Evolutionary conservation across 2,113 vertebrate species (phyloP).

Genomic region (Pungitius pungitius): DNA sequence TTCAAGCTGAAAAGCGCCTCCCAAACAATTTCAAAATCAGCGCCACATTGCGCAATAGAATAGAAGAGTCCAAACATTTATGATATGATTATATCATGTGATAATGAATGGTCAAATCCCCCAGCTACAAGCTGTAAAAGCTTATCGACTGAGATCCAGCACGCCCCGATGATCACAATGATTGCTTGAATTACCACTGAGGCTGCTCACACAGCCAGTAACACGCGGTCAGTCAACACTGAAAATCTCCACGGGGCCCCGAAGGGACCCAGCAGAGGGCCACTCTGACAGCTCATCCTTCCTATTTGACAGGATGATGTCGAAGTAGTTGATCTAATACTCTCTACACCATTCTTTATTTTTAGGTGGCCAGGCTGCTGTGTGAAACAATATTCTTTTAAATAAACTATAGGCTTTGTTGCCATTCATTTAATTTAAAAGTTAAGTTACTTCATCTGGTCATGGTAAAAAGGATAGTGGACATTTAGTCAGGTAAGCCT

Average conservation of each 20-base stretch:
- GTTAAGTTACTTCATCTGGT: background rate
- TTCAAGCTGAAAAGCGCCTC: too few species aligned
- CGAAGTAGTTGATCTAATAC: slow-evolving; percentile 48
- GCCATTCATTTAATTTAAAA: too few species aligned
- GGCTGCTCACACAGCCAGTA: slow-evolving; percentile 11
- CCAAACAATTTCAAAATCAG: too few species aligned
- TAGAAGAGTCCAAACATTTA: background rate
- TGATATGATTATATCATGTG: background rate
- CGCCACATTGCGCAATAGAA: too few species aligned
- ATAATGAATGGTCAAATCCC: background rate
- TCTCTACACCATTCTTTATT: slow-evolving; percentile 51
- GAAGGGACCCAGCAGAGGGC: background rate
- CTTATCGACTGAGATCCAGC: background rate
- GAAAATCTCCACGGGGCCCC: background rate
- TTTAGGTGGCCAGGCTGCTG: slow-evolving; percentile 45
- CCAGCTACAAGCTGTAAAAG: background rate
- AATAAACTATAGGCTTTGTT: too few species aligned
- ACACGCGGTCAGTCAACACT: background rate
- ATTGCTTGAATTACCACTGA: background rate
- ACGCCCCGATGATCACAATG: background rate
- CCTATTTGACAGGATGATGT: slow-evolving; percentile 4
- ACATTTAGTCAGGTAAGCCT: background rate
- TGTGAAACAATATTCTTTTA: slow-evolving; percentile 55
- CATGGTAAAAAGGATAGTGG: background rate
- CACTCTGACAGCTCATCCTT: slow-evolving; percentile 27